Conservation (phyloP, 2,113 vertebrate genomes). For the Lagopus muta region DNA sequence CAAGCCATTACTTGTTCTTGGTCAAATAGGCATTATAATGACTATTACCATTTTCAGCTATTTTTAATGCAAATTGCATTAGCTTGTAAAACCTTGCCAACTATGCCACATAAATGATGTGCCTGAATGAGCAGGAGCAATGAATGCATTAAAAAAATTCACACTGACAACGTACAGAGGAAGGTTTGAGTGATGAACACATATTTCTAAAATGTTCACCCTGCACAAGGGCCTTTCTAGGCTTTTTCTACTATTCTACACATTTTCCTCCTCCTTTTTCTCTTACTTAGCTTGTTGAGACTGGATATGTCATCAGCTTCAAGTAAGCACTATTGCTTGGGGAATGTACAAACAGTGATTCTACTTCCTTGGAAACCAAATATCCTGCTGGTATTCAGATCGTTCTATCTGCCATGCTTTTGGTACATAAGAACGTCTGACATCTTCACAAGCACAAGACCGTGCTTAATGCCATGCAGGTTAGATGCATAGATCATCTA, state of each 20-base stretch:
- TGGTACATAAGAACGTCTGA: not conserved
- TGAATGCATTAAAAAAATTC: conserved; percentile 80
- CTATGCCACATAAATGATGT: conserved; percentile 86
- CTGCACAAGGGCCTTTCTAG: conserved; percentile 11
- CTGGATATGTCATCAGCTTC: not conserved
- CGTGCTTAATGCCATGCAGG: not conserved
- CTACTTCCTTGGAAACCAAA: not conserved
- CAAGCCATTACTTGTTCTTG: conserved; percentile 89
- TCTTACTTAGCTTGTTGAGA: not conserved
- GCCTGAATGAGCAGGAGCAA: conserved; percentile 81
- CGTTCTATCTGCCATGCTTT: not conserved
- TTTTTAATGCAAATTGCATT: conserved; percentile 90
- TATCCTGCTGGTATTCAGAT: not conserved
- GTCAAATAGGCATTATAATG: conserved; percentile 90
- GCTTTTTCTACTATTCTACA: conserved; percentile 29
- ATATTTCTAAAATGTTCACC: conserved; percentile 76
- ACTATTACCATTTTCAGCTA: conserved; percentile 88
- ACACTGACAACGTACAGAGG: conserved; percentile 75
- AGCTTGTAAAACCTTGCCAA: conserved; percentile 89
- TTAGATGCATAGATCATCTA: not conserved
- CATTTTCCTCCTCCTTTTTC: not conserved
- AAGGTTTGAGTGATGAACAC: conserved; percentile 74
- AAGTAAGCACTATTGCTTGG: not conserved
- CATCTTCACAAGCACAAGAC: not conserved
- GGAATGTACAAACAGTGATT: not conserved